Evolutionary conservation across 2,888 invertebrate species (phyloP).

Genomic region (Caenorhabditis macrosperma): DNA sequence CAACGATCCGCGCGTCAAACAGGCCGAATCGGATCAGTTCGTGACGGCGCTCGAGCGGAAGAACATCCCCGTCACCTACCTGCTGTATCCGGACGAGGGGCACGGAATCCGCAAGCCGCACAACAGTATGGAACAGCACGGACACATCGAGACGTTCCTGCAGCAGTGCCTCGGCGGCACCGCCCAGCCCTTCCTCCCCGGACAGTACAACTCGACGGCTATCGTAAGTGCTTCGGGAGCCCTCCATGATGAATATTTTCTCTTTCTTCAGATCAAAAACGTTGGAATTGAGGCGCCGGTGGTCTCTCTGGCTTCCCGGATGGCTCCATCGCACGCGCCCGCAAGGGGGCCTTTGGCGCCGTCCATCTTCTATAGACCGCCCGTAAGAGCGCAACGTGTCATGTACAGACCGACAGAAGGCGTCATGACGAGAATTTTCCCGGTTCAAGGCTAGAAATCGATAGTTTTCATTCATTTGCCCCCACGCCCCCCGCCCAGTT

Average conservation of each 20-base stretch:
- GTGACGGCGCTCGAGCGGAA: constrained; percentile 76
- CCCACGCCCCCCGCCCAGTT: constrained; percentile 18
- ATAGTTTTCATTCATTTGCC: background rate
- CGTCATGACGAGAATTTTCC: constrained; percentile 60
- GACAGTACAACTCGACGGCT: constrained; percentile 78
- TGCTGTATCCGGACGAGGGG: constrained; percentile 79
- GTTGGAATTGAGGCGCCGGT: constrained; percentile 55
- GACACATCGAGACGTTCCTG: constrained; percentile 78
- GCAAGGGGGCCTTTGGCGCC: constrained; percentile 63
- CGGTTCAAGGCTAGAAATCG: constrained; percentile 50
- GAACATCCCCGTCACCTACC: constrained; percentile 78
- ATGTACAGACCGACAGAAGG: constrained; percentile 42
- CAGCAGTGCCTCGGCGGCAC: constrained; percentile 75
- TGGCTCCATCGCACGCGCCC: constrained; percentile 2
- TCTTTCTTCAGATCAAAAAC: constrained; percentile 50
- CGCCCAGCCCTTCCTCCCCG: constrained; percentile 74
- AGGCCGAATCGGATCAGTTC: constrained; percentile 79
- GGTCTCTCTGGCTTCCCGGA: background rate
- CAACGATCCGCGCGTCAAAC: constrained; percentile 79
- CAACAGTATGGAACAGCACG: constrained; percentile 75
- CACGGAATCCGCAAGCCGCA: constrained; percentile 75
- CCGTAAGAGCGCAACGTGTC: constrained; percentile 47
- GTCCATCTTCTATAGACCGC: constrained; percentile 65
- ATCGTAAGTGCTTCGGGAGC: constrained; percentile 64
- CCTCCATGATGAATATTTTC: background rate